Conservation (phyloP, 2,888 invertebrate genomes). For the Hipparchia sbordonii region DNA sequence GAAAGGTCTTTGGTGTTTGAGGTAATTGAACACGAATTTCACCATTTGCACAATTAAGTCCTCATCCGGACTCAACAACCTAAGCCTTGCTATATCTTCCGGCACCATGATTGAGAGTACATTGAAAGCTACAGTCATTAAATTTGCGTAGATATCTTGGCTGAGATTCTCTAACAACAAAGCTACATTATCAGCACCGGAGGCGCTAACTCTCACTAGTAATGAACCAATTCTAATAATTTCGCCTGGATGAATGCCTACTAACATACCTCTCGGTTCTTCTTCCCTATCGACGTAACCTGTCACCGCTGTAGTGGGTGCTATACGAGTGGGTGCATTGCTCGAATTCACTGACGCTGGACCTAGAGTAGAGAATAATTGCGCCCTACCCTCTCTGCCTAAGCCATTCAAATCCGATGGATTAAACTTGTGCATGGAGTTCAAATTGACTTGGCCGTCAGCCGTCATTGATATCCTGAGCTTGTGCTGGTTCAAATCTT, state of each 20-base stretch:
- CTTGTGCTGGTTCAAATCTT: conserved; percentile 77
- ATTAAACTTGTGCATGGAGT: conserved; percentile 68
- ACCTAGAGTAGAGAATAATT: conserved; percentile 64
- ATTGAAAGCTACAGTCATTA: conserved; percentile 71
- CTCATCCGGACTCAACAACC: conserved; percentile 67
- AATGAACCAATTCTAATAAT: conserved; percentile 65
- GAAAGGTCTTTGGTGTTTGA: conserved; percentile 67
- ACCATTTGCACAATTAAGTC: conserved; percentile 72
- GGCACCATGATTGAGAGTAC: conserved; percentile 64
- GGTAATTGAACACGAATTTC: conserved; percentile 70
- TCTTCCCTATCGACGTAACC: conserved; percentile 50
- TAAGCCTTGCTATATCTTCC: conserved; percentile 63
- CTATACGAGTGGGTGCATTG: conserved; percentile 63
- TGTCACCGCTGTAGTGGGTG: conserved; percentile 50
- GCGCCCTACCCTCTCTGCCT: conserved; percentile 58
- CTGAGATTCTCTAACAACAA: conserved; percentile 63
- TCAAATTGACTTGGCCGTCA: conserved; percentile 72
- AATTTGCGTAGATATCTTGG: conserved; percentile 64
- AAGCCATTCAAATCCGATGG: conserved; percentile 65
- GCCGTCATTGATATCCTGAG: conserved; percentile 75
- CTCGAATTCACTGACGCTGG: conserved; percentile 51
- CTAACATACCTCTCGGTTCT: conserved; percentile 52
- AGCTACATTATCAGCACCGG: conserved; percentile 67
- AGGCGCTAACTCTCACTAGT: conserved; percentile 63
- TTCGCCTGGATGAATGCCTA: conserved; percentile 70